These are phyloP conservation scores for Simalia tracyae DNA, from an alignment of 2,797 vertebrate genomes.

Conservation along the genomic window DNA sequence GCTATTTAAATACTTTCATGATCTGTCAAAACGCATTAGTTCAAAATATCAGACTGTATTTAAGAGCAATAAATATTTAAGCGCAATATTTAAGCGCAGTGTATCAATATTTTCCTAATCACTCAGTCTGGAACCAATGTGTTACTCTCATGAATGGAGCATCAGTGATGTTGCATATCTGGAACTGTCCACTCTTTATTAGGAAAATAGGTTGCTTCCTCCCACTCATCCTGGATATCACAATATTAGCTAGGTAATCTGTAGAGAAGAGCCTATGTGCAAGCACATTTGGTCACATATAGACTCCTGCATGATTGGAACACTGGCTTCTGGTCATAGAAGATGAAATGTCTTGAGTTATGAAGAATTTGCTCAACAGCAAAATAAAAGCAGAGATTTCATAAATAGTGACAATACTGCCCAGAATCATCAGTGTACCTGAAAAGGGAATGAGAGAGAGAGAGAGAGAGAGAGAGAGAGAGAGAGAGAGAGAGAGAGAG, in stretches of 20 bases:
- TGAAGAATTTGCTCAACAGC: constrained; percentile 41
- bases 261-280: neutral
- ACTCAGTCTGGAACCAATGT: constrained; percentile 32
- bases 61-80: constrained; percentile 29
- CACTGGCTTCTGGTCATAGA: constrained; percentile 1
- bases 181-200: neutral
- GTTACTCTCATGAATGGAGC: neutral
- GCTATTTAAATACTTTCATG: constrained; percentile 20
- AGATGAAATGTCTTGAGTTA: constrained; percentile 26
- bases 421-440: neutral
- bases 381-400: neutral
- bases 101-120: constrained; percentile 4
- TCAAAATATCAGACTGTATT: neutral
- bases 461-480: neutral
- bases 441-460: neutral
- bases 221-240: neutral
- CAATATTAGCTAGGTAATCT: neutral
- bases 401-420: constrained; percentile 15
- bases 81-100: neutral
- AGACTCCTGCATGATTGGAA: neutral
- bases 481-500: neutral
- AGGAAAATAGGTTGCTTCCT: neutral
- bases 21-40: constrained; percentile 41
- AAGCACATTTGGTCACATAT: neutral
- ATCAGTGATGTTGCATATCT: neutral